These are phyloP conservation scores for Eumaeus atala DNA, from an alignment of 1,140 invertebrate genomes.

Conservation along the genomic window DNA sequence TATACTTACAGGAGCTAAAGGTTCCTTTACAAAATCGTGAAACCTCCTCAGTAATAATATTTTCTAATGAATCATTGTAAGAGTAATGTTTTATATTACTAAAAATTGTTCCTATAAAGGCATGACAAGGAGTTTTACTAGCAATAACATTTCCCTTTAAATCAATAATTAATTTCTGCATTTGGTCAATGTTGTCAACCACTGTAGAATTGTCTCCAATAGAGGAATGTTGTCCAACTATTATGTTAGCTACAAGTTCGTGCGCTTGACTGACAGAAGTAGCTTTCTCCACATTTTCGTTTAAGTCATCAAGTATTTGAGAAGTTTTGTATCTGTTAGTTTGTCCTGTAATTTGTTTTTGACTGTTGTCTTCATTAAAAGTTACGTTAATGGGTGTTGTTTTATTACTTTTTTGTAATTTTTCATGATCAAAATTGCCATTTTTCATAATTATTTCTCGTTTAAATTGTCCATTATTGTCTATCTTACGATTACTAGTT, in stretches of 20 bases:
- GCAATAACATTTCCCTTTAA: conserved; percentile 58
- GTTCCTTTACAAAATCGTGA: conserved; percentile 59
- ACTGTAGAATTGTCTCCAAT: too few relatives aligned
- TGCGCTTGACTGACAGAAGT: too few relatives aligned
- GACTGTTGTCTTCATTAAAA: too few relatives aligned
- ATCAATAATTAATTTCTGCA: conserved; percentile 43
- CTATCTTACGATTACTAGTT: neutral
- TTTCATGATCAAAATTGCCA: too few relatives aligned
- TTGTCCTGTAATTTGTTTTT: too few relatives aligned
- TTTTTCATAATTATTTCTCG: neutral
- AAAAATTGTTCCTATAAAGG: conserved; percentile 55
- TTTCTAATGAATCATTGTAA: conserved; percentile 37
- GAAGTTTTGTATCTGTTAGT: too few relatives aligned
- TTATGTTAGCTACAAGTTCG: too few relatives aligned
- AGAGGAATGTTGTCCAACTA: too few relatives aligned
- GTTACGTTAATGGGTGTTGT: too few relatives aligned
- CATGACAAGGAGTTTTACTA: conserved; percentile 51
- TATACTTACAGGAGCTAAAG: conserved; percentile 48
- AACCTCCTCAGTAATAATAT: conserved; percentile 53
- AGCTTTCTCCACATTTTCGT: too few relatives aligned
- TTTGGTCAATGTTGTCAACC: neutral
- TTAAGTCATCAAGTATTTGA: too few relatives aligned
- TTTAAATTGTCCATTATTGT: conserved; percentile 2
- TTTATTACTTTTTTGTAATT: too few relatives aligned
- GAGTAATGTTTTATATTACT: conserved; percentile 40